phyloP scores from a whole-genome alignment of 2,797 vertebrate genomes.

The Acrocephalus scirpaceus region DNA sequence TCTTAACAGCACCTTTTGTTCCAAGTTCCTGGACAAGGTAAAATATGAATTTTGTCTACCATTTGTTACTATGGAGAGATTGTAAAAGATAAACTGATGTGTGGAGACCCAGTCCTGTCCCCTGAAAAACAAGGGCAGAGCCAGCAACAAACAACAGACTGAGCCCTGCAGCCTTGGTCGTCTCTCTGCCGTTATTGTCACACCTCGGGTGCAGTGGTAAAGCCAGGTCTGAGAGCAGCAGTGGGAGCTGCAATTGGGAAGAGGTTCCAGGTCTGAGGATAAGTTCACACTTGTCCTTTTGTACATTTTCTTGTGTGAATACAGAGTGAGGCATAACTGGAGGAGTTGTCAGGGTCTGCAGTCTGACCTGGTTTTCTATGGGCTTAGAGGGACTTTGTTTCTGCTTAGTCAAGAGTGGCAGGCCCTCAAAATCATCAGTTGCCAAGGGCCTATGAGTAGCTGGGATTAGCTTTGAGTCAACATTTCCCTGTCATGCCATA shows the following conservation, averaged over 20 bases:
- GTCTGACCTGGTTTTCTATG: not conserved
- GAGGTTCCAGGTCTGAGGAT: not conserved
- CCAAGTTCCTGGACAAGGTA: not conserved
- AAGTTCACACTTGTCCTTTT: not conserved
- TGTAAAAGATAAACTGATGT: not conserved
- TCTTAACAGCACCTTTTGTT: not conserved
- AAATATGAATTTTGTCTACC: not conserved
- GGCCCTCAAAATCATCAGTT: not conserved
- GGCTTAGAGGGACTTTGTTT: not conserved
- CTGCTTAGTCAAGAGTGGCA: not conserved
- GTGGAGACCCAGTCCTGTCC: not conserved
- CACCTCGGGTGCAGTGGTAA: not conserved
- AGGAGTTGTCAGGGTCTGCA: not conserved
- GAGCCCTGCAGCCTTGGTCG: not conserved
- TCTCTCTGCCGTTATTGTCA: fast-evolving
- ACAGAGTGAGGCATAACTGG: not conserved
- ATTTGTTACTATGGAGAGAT: not conserved
- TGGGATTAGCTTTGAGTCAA: not conserved
- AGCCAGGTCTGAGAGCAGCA: not conserved
- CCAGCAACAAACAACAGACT: not conserved
- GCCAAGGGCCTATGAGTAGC: not conserved
- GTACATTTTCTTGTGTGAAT: not conserved
- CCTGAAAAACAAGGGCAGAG: not conserved
- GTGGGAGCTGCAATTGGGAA: not conserved
- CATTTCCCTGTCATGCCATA: not conserved